Evolutionary conservation across 2,113 vertebrate species (phyloP).

Genomic region (Labeo catla): DNA sequence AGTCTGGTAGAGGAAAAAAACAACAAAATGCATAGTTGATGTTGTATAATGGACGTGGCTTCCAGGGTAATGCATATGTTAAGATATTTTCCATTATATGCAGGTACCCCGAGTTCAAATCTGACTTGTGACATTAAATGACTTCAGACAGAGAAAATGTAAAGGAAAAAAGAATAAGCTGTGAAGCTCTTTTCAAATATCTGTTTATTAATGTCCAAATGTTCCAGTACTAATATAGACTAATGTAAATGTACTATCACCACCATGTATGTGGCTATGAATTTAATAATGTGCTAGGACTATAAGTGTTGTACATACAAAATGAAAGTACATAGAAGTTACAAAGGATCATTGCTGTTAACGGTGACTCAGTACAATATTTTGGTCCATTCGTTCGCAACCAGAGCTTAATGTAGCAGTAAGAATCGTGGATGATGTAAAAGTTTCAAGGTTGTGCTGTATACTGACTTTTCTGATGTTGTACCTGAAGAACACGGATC

Average conservation of each 20-base stretch:
- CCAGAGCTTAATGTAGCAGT: background rate
- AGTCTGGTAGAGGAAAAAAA: background rate
- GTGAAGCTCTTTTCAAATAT: background rate
- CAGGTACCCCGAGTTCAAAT: background rate
- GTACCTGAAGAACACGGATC: background rate
- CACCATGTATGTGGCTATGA: background rate
- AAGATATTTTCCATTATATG: background rate
- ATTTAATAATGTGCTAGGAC: background rate
- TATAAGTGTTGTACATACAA: background rate
- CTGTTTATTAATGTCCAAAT: background rate
- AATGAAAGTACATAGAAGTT: background rate
- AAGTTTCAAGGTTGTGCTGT: background rate
- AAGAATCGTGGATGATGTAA: background rate
- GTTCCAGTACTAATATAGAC: background rate
- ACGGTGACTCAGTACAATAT: background rate
- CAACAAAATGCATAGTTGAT: background rate
- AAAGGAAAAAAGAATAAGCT: background rate
- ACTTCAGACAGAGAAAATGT: too few relatives aligned
- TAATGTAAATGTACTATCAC: background rate
- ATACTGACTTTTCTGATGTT: background rate
- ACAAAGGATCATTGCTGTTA: constrained; percentile 7
- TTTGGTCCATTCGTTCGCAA: background rate
- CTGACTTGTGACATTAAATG: too few relatives aligned
- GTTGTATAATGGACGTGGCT: background rate
- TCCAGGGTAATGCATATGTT: background rate